phyloP scores from a whole-genome alignment of 2,888 invertebrate genomes.

The Andrena hattorfiana region DNA sequence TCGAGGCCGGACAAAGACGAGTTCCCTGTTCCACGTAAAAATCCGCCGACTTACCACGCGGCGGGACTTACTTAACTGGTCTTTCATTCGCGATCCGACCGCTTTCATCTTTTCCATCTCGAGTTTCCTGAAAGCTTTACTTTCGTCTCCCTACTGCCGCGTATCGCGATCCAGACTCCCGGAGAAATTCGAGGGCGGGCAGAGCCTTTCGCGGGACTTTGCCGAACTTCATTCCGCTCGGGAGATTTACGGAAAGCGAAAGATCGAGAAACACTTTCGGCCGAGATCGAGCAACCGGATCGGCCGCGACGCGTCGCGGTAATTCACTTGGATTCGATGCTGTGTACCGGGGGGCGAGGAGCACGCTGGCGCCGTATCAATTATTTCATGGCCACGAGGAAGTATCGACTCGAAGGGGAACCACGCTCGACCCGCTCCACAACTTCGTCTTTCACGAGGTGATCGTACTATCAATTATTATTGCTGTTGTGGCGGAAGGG shows the following conservation, averaged over 20 bases:
- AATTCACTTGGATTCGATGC: background rate
- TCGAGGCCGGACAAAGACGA: background rate
- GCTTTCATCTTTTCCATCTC: slow-evolving; percentile 23
- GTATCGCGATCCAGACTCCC: slow-evolving; percentile 22
- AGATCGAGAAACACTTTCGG: background rate
- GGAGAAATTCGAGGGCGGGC: background rate
- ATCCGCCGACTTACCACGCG: slow-evolving; percentile 1
- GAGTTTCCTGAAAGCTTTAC: slow-evolving; percentile 21
- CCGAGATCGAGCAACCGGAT: background rate
- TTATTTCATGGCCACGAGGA: slow-evolving; percentile 18
- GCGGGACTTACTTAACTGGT: slow-evolving; percentile 17
- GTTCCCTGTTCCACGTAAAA: slow-evolving; percentile 14
- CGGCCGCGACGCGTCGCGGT: background rate
- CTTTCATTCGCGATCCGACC: slow-evolving; percentile 13
- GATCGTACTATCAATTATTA: slow-evolving; percentile 20
- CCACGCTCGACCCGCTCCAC: background rate
- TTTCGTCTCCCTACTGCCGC: background rate
- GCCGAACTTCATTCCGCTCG: slow-evolving; percentile 19
- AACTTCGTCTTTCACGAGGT: background rate
- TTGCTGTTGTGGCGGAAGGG: background rate
- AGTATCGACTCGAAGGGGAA: slow-evolving; percentile 18
- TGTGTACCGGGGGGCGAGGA: background rate
- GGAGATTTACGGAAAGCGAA: background rate
- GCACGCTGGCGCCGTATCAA: slow-evolving; percentile 12
- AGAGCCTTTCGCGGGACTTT: background rate